A percentile compares a stretch with the other conserved stretches of the same genome.
phyloP scores from a whole-genome alignment of 2,797 vertebrate species.

The Mus spretus region DNA sequence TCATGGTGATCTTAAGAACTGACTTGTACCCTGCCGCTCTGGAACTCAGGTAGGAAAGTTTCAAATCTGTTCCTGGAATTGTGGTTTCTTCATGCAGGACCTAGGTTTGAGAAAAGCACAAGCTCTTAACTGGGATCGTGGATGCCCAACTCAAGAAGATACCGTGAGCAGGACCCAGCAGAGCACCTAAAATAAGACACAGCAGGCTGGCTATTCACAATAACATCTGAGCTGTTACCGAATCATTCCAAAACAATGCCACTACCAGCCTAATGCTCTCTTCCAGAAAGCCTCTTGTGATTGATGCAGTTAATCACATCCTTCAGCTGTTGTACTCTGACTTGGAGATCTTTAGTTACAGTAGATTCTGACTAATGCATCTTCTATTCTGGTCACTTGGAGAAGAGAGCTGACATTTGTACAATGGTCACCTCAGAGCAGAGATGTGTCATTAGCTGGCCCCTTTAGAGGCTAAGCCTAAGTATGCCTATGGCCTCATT shows the following conservation, averaged over 20 bases:
- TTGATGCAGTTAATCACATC: not conserved
- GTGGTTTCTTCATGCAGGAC: constrained; percentile 98
- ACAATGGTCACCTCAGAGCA: not conserved
- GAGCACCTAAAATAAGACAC: not conserved
- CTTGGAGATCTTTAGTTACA: not conserved
- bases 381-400: constrained; percentile 25
- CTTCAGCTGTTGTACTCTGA: not conserved
- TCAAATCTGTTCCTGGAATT: constrained; percentile 97
- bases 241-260: constrained; percentile 15
- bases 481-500: not conserved
- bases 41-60: constrained; percentile 98
- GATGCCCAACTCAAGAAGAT: not conserved
- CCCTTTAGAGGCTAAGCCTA: not conserved
- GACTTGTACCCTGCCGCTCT: constrained; percentile 98
- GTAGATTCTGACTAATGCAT: not conserved
- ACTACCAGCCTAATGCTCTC: not conserved
- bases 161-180: not conserved
- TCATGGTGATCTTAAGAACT: constrained; percentile 98
- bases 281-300: constrained; percentile 25
- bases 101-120: constrained; percentile 86
- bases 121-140: not conserved
- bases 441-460: not conserved
- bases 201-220: not conserved
- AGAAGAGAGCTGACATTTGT: not conserved
- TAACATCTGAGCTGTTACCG: not conserved